phyloP scores from a whole-genome alignment of 2,113 vertebrate species.

The Sula dactylatra region DNA sequence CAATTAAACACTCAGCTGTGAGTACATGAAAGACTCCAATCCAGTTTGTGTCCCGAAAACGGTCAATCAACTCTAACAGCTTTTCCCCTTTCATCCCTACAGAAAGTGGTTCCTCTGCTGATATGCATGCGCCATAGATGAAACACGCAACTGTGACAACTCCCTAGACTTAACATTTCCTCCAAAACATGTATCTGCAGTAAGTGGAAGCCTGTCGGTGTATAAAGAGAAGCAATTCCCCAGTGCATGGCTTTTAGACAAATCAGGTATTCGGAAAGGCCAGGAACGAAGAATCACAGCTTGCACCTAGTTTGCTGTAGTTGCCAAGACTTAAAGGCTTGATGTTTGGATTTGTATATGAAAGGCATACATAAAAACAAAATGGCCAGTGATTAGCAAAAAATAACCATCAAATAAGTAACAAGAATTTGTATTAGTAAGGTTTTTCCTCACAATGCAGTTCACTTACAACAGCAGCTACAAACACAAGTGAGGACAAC shows the following conservation, averaged over 20 bases:
- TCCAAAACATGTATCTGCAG: background rate
- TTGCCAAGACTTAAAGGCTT: background rate
- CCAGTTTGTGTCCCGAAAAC: background rate
- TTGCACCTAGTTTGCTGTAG: background rate
- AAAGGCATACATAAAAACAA: background rate
- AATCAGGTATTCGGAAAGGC: background rate
- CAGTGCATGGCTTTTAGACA: fast-evolving
- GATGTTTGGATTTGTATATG: background rate
- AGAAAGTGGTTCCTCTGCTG: background rate
- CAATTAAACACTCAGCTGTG: background rate
- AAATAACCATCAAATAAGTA: background rate
- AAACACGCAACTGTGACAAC: background rate
- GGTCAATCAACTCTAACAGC: background rate
- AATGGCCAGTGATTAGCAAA: background rate
- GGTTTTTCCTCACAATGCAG: background rate
- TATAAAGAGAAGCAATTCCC: background rate
- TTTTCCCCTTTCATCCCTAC: background rate
- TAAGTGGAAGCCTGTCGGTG: background rate
- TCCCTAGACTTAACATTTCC: background rate
- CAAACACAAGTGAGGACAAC: background rate
- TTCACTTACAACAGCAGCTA: background rate
- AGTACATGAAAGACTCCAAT: background rate
- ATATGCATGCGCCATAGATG: background rate
- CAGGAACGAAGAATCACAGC: background rate
- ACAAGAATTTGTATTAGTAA: background rate